A percentile compares a stretch with the other conserved stretches of the same genome.
Evolutionary conservation across 2,888 invertebrate genomes (phyloP).

Genomic region (Xestia xanthographa): DNA sequence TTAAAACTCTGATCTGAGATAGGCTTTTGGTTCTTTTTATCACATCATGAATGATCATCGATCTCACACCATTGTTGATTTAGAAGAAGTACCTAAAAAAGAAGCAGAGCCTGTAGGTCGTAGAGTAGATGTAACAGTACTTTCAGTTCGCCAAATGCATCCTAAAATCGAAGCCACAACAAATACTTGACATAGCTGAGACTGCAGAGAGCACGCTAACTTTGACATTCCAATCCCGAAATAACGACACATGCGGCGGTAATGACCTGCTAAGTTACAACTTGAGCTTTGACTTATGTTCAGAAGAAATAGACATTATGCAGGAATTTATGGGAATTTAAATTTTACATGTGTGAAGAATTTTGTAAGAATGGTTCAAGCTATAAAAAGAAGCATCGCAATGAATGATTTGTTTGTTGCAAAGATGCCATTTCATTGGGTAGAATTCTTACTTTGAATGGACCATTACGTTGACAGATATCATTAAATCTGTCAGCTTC

Average conservation of each 20-base stretch:
- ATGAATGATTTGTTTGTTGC: neutral
- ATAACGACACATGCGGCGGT: slow-evolving; percentile 67
- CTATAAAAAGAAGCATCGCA: neutral
- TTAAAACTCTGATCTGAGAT: slow-evolving; percentile 13
- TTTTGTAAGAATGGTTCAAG: slow-evolving; percentile 20
- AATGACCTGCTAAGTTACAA: slow-evolving; percentile 65
- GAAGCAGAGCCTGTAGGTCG: neutral
- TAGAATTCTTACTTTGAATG: neutral
- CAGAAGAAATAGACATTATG: slow-evolving; percentile 38
- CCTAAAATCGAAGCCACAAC: slow-evolving; percentile 65
- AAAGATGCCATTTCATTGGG: neutral
- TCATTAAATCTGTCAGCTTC: neutral
- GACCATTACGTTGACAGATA: neutral
- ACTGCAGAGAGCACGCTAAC: slow-evolving; percentile 52
- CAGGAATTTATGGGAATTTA: slow-evolving; percentile 44
- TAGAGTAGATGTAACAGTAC: neutral
- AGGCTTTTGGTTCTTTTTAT: slow-evolving; percentile 14
- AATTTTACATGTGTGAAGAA: slow-evolving; percentile 32
- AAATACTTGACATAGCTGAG: slow-evolving; percentile 62
- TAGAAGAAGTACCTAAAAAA: slow-evolving; percentile 3
- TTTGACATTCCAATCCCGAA: slow-evolving; percentile 68
- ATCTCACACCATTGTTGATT: neutral
- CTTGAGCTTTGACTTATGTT: slow-evolving; percentile 53
- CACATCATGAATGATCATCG: neutral
- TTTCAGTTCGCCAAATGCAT: slow-evolving; percentile 50